Evolutionary conservation across 2,797 vertebrate genomes (phyloP).

Genomic region (Caiman crocodilus): DNA sequence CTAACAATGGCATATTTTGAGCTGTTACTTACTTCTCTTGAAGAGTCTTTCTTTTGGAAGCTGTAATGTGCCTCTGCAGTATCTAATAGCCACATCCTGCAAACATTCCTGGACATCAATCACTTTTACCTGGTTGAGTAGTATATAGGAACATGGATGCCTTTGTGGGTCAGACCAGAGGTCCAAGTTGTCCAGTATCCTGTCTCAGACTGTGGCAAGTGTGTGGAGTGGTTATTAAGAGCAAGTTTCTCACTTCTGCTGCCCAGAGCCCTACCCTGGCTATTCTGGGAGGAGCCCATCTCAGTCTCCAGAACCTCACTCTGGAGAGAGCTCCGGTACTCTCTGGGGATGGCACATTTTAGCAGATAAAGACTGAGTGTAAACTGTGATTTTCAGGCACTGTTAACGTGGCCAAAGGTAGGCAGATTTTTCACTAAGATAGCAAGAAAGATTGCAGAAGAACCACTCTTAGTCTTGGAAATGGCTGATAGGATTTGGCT

Average conservation of each 20-base stretch:
- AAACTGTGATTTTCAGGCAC: no score
- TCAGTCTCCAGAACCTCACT: not conserved
- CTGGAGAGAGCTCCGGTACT: not conserved
- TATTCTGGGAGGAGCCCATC: not conserved
- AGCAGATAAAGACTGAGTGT: no score
- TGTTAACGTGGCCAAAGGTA: not conserved
- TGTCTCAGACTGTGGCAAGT: no score
- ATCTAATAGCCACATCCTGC: not conserved
- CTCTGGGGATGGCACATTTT: not conserved
- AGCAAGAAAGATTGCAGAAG: not conserved
- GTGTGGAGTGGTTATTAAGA: not conserved
- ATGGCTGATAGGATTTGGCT: not conserved
- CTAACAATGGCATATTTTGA: constrained; percentile 52
- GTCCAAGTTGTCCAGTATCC: no score
- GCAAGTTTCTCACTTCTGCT: not conserved
- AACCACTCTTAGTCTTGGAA: not conserved
- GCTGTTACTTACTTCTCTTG: constrained; percentile 21
- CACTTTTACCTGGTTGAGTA: not conserved
- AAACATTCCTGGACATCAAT: not conserved
- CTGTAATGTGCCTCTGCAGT: not conserved
- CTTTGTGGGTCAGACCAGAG: no score
- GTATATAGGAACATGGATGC: no score
- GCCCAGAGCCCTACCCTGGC: not conserved
- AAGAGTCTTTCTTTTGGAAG: not conserved
- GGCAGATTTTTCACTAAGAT: not conserved